phyloP scores from a whole-genome alignment of 2,888 invertebrate species.

The Antheraea assamensis region DNA sequence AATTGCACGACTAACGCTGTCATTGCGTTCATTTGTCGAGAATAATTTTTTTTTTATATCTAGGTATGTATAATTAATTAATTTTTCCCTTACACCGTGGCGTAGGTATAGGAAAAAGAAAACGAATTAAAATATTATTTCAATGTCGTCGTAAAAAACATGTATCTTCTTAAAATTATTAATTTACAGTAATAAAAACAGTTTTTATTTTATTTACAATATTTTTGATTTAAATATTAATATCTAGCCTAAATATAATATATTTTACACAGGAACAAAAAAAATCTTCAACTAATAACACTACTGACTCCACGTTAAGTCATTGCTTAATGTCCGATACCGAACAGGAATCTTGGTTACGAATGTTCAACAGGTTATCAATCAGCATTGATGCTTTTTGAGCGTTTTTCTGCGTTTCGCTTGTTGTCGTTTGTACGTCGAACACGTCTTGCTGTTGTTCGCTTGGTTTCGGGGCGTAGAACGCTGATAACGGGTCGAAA shows the following conservation, averaged over 20 bases:
- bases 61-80: constrained; percentile 39
- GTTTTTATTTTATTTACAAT: constrained; percentile 71
- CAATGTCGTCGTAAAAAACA: constrained; percentile 27
- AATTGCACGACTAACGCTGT: constrained; percentile 67
- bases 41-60: constrained; percentile 42
- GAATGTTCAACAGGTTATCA: constrained; percentile 68
- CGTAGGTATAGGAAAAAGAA: constrained; percentile 17
- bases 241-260: constrained; percentile 62
- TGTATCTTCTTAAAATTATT: constrained; percentile 57
- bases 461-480: constrained; percentile 68
- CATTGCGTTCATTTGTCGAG: constrained; percentile 48
- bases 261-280: constrained; percentile 81
- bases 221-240: constrained; percentile 61
- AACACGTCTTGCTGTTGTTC: constrained; percentile 54
- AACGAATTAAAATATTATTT: constrained; percentile 13
- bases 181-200: constrained; percentile 78
- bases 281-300: constrained; percentile 69
- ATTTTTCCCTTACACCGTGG: constrained; percentile 13
- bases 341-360: constrained; percentile 64
- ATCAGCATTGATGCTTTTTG: constrained; percentile 74
- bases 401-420: constrained; percentile 62
- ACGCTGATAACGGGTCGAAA: constrained; percentile 74
- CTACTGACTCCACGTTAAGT: constrained; percentile 60
- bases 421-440: constrained; percentile 49
- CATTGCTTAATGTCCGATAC: constrained; percentile 61